Conservation (phyloP, 2,113 vertebrate species). For the Strix aluco region DNA sequence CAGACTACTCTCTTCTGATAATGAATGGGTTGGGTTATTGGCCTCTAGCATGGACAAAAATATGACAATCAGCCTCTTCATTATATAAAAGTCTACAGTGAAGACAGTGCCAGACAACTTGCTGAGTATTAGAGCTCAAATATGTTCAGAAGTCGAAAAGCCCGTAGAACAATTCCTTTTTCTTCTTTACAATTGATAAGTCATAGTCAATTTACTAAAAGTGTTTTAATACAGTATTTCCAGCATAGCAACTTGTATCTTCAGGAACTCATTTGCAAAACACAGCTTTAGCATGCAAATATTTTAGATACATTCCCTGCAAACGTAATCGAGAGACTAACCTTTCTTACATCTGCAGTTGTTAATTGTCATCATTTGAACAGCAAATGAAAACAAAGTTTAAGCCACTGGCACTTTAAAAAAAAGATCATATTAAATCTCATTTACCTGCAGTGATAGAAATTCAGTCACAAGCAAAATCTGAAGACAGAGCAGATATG, state of each 20-base stretch:
- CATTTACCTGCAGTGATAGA: slow-evolving; percentile 55
- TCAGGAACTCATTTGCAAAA: slow-evolving; percentile 54
- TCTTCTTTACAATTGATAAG: slow-evolving; percentile 46
- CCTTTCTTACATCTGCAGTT: slow-evolving; percentile 66
- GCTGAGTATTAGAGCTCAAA: slow-evolving; percentile 58
- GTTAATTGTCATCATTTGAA: slow-evolving; percentile 64
- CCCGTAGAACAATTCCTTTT: slow-evolving; percentile 54
- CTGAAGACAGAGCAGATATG: slow-evolving; percentile 38
- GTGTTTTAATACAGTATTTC: slow-evolving; percentile 47
- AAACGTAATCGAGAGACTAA: slow-evolving; percentile 62
- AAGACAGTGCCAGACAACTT: slow-evolving; percentile 62
- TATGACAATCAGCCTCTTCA: slow-evolving; percentile 38
- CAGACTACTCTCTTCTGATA: slow-evolving; percentile 18
- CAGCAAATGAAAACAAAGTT: slow-evolving; percentile 75
- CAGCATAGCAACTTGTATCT: slow-evolving; percentile 52
- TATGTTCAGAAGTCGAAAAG: slow-evolving; percentile 61
- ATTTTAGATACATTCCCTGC: slow-evolving; percentile 45
- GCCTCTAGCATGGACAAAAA: slow-evolving; percentile 60
- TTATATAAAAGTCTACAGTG: slow-evolving; percentile 44
- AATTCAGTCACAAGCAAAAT: slow-evolving; percentile 58
- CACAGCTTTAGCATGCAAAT: slow-evolving; percentile 51
- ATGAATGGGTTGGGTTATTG: slow-evolving; percentile 58
- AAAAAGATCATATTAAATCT: slow-evolving; percentile 55
- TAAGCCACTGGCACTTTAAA: slow-evolving; percentile 62
- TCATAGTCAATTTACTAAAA: slow-evolving; percentile 45